phyloP scores from a whole-genome alignment of 2,113 vertebrate species.

The Bufo bufo region DNA sequence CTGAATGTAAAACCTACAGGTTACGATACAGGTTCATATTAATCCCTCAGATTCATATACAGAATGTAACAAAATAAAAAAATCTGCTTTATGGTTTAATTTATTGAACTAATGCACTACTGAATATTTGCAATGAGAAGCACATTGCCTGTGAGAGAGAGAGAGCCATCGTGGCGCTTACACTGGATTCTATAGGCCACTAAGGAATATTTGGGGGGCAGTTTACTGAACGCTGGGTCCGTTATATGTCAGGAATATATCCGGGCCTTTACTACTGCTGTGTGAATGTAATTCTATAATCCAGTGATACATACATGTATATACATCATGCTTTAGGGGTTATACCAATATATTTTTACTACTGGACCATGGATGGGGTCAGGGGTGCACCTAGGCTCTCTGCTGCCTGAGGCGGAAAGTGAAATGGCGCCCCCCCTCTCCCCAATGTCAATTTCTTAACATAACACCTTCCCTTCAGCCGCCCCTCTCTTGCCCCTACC shows the following conservation, averaged over 20 bases:
- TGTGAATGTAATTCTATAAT: not conserved
- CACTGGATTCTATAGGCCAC: not conserved
- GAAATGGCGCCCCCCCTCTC: no score
- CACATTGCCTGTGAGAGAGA: not conserved
- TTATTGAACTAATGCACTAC: conserved; percentile 31
- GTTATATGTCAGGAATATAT: not conserved
- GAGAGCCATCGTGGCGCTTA: not conserved
- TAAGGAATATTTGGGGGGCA: not conserved
- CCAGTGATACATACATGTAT: not conserved
- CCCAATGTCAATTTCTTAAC: no score
- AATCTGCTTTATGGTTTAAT: conserved; percentile 4
- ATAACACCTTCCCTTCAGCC: no score
- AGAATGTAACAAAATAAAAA: not conserved
- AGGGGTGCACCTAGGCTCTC: no score
- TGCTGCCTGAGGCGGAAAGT: no score
- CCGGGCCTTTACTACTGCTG: not conserved
- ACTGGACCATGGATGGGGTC: not conserved
- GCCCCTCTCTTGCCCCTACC: no score
- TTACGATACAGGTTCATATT: not conserved
- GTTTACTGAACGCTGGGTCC: not conserved
- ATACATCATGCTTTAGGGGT: not conserved
- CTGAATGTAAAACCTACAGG: not conserved
- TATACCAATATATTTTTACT: not conserved
- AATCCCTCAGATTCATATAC: not conserved
- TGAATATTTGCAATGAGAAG: conserved; percentile 23